Evolutionary conservation across 2,888 invertebrate genomes (phyloP), one percentile per base, ranked within the genome.

Genomic region (Oligia fasciuncula): DNA sequence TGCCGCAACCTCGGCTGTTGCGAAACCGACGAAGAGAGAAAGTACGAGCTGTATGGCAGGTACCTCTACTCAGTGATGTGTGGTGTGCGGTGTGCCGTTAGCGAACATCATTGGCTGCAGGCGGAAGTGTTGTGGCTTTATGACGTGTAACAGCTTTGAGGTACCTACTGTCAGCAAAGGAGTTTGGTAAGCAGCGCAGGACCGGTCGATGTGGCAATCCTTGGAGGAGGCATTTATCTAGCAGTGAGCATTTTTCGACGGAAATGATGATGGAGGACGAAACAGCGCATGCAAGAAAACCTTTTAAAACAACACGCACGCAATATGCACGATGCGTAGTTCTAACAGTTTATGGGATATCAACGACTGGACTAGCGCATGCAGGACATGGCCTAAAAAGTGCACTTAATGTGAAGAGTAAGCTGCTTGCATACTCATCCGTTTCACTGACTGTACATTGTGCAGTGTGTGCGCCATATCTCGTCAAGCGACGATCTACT

Each of bases 1-100:
- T 85, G 84, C 72, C 76, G 82, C 80, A 85, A 87, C 91, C 88
- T 91, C 84, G 87, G n/a, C 19, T 46, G 54, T 87, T 85, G 88
- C 75, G 80, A 89, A 79, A 79, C 66, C 9, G 14, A 14, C 60
- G 69, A 77, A 46, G 65, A 85, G 88, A 89, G 89, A 89, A 89
- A 89, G 89, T 89, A 81, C 63, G 23, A 54, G 49, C 77, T 82
- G 6, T 19, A 29, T 76, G 66, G 66, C n/a, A 75, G 54, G 49
- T 43, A 40, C 35, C 46, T 60, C 65, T 46, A 71, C 40, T n/a
- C 54, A 23, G 19, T 54, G 71, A 62, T 60, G 66, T 72, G 70
- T 60, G 79, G 73, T 76, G 63, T 73, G 73, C 65, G 51, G 17
- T 60, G 70, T 76, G 65, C 77, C 85, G 83, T 73, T 78, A 67